phyloP scores from a whole-genome alignment of 2,797 vertebrate genomes.

The Petrocephalus schoutedeni region DNA sequence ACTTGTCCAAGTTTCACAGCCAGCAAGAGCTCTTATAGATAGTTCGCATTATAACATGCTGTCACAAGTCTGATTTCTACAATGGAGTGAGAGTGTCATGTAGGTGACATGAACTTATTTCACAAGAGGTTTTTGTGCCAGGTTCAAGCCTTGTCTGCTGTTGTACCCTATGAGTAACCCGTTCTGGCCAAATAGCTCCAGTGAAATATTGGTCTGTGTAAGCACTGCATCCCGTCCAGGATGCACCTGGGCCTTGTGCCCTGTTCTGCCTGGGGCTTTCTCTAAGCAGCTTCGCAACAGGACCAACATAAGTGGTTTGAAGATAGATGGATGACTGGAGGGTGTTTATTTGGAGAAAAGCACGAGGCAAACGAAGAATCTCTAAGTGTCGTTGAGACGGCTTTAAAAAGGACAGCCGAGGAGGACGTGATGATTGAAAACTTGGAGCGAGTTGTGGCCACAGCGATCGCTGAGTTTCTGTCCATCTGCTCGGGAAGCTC shows the following conservation, averaged over 20 bases:
- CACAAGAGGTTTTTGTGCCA: not conserved
- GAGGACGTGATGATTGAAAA: not conserved
- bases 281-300: not conserved
- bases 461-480: not conserved
- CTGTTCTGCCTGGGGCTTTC: not conserved
- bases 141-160: not conserved
- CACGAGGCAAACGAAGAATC: not conserved
- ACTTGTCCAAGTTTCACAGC: not conserved
- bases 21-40: not conserved
- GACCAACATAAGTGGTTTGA: not conserved
- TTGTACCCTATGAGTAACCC: not conserved
- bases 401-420: not conserved
- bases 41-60: not conserved
- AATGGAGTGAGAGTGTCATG: not conserved
- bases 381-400: not conserved
- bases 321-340: not conserved
- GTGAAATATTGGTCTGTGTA: not conserved
- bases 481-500: conserved; percentile 12
- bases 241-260: too few relatives aligned
- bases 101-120: not conserved
- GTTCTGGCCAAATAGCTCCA: not conserved
- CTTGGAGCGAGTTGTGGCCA: not conserved
- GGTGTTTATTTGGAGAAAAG: not conserved
- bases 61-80: not conserved
- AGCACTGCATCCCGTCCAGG: not conserved